Evolutionary conservation across 2,797 vertebrate species (phyloP), one percentile per base, ranked within the genome.

Genomic region (Limosa lapponica): DNA sequence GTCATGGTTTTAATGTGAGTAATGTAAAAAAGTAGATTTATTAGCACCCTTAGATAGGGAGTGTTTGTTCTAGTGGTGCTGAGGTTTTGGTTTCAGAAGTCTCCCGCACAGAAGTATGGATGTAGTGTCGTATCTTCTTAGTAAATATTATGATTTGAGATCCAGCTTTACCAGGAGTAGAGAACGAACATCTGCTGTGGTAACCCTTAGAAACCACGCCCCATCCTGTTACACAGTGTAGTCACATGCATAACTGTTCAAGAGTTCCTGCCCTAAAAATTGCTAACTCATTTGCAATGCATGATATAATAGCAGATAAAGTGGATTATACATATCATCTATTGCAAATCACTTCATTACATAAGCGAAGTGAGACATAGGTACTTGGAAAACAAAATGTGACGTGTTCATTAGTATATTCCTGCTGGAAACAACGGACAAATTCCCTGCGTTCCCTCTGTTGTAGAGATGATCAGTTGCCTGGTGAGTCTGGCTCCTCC

Each of bases 191-290:
- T 25, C 3, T 24, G 2, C 51, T 39, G 32, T 20, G 13, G 44
- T 43, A 78, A 44, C 13, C 5, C 23, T 44, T 34, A 59, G 44
- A 81, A 87, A 64, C 18, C 32, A 46, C 13, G 15, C 2, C 13
- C 61, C 6, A 5, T 39, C 11, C 30, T 24, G 11, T 73, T 46
- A 64, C 15, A 48, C 10, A 52, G 39, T 3, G 1, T 49, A 44
- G 5, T 4, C 3, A 2, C 10, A 75, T 12, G 46, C 0, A 0
- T 4, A 52, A 25, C 14, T 6, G 1, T 24, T 69, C 36, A 54
- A 61, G 28, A 81, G 7, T 8, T 20, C 17, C 39, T 61, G 48
- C 32, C 37, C 57, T 46, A 71, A 83, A 77, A 82, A 39, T 11
- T 64, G 30, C 43, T 51, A 39, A 18, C 8, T 69, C 16, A 6